These are phyloP conservation scores for Ceyx melanurus DNA, from an alignment of 2,113 vertebrate species.

Conservation along the genomic window DNA sequence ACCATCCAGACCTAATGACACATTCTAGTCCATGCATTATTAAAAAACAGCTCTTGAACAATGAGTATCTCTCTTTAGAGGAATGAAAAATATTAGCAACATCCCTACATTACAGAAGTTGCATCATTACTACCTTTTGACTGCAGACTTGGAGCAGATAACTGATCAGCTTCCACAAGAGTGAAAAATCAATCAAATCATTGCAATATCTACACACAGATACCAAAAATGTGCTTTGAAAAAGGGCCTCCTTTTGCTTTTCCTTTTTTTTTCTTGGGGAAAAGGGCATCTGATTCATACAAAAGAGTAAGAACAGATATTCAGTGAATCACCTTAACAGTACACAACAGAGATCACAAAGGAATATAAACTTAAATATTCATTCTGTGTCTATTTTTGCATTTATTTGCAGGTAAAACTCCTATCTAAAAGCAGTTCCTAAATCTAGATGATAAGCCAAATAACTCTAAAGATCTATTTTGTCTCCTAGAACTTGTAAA, in stretches of 20 bases:
- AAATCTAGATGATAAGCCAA: background rate
- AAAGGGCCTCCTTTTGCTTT: background rate
- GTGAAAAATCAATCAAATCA: background rate
- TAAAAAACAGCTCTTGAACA: background rate
- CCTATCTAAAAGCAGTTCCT: background rate
- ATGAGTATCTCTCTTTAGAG: background rate
- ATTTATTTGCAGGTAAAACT: background rate
- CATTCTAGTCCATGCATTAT: background rate
- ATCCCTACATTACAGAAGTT: background rate
- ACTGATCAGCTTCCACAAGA: background rate
- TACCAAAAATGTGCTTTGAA: background rate
- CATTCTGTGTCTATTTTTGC: background rate
- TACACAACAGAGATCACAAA: accelerated
- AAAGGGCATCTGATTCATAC: background rate
- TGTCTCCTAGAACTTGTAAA: background rate
- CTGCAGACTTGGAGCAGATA: background rate
- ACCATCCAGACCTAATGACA: background rate
- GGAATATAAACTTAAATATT: background rate
- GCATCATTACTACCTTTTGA: background rate
- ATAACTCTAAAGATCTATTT: background rate
- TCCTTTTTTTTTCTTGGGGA: background rate
- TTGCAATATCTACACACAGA: background rate
- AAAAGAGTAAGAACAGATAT: background rate
- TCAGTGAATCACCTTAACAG: background rate
- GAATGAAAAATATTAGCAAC: background rate